Evolutionary conservation across 2,797 vertebrate genomes (phyloP), one percentile per base, ranked within the genome.

Genomic region (Paramormyrops hopkinsi): DNA sequence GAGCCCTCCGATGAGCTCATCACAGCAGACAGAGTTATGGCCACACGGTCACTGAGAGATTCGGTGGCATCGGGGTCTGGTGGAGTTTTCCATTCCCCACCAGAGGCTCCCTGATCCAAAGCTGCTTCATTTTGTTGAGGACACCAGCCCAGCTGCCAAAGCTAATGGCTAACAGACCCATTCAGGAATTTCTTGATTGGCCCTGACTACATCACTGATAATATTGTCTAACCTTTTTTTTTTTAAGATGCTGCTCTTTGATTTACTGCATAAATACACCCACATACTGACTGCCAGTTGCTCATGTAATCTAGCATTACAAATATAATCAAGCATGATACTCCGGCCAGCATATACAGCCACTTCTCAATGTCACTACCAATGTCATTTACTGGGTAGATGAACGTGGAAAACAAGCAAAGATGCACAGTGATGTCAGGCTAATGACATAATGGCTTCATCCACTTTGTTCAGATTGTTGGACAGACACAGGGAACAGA

Each of bases 1-100:
- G 6, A 94, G 91, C 94, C 92, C 92, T 94, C 92, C 92, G 91
- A 91, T 93, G 90, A 89, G 89, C 93, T 92, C 93, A 94, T 94
- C 94, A 94, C 79, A 89, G 56, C 12, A 90, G 92, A 93, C 91
- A 93, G 91, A 95, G 93, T 92, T 91, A 95, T 93, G 91, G 92
- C 92, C 90, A 93, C 89, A 59, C 1, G 88, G 89, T 89, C 90
- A 92, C 51, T 86, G 17, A 29, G 84, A 51, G 17, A 56, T 54
- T 86, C 19, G 51, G 11, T 48, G 82, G 82, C n/a, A 50, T 84
- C 46, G 7, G 0, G 9, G 46, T 25, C n/a, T 84, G 82, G 19
- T 25, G 44, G 82, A 48, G 82, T 29, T 44, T 84, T 84, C 82
- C 46, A 25, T 79, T 79, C 17, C 73, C 69, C 69, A 76, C 33